Conservation (phyloP, 2,888 invertebrate genomes). For the Hypercompe scribonia region DNA sequence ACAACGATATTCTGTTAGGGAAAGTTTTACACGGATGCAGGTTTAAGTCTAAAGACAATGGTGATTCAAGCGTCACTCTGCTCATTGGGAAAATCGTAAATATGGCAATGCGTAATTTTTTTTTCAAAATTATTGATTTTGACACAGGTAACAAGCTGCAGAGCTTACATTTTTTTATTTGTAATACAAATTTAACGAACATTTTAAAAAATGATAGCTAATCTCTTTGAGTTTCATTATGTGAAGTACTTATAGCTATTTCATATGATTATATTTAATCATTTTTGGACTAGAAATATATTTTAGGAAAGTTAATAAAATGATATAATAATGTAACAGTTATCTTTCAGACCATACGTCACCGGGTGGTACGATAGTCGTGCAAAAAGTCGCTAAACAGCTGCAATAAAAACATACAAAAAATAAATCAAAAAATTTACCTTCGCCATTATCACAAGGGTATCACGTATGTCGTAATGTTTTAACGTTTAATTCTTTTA, state of each 20-base stretch:
- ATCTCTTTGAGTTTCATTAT: not conserved
- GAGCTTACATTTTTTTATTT: not conserved
- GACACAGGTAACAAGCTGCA: constrained; percentile 20
- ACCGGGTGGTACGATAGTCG: constrained; percentile 38
- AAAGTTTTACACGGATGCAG: not conserved
- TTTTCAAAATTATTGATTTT: constrained; percentile 40
- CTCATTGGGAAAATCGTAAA: not conserved
- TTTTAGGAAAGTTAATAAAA: not conserved
- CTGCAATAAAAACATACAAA: not conserved
- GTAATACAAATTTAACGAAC: not conserved
- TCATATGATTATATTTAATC: not conserved
- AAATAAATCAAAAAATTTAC: constrained; percentile 59
- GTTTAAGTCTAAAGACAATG: not conserved
- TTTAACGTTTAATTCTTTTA: constrained; percentile 61
- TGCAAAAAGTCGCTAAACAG: constrained; percentile 32
- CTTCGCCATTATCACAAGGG: constrained; percentile 74
- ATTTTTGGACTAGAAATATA: not conserved
- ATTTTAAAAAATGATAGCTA: too few relatives aligned
- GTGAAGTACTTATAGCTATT: not conserved
- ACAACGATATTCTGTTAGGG: not conserved
- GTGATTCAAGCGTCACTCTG: not conserved
- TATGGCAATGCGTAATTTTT: not conserved
- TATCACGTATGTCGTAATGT: constrained; percentile 48
- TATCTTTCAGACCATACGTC: constrained; percentile 51
- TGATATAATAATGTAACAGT: constrained; percentile 27